Percentiles rank a stretch among this genome's conserved stretches.
Evolutionary conservation across 2,888 invertebrate genomes (phyloP).

Genomic region (Parnassius orleans): DNA sequence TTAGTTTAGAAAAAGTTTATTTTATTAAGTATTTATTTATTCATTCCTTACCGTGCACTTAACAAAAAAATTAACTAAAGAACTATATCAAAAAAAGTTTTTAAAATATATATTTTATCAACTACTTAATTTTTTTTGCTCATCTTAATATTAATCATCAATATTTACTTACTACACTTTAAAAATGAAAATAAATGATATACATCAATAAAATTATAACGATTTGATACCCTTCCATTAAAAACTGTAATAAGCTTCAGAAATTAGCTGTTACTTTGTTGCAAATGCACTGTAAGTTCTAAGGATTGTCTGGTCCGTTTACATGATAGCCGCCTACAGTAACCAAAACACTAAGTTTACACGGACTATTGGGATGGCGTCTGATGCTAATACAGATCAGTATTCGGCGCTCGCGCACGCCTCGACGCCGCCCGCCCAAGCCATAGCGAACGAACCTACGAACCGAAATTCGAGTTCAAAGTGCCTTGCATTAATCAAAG

Average conservation of each 20-base stretch:
- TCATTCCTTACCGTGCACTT: too few species aligned
- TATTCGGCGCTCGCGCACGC: conserved; percentile 72
- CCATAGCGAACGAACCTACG: conserved; percentile 26
- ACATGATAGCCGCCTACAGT: conserved; percentile 52
- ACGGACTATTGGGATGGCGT: conserved; percentile 43
- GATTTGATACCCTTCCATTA: too few species aligned
- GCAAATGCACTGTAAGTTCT: conserved; percentile 11
- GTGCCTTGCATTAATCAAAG: conserved; percentile 21
- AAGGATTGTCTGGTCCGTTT: conserved; percentile 28
- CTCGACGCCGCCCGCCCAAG: conserved; percentile 70
- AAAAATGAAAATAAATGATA: too few species aligned
- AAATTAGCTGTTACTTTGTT: conserved; percentile 7
- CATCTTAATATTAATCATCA: too few species aligned
- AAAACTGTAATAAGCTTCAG: too few species aligned
- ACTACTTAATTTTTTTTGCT: too few species aligned
- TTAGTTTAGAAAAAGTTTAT: neutral
- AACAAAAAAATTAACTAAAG: too few species aligned
- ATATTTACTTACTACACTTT: too few species aligned
- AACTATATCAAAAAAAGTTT: too few species aligned
- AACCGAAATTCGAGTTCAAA: conserved; percentile 14
- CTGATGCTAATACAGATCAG: conserved; percentile 62
- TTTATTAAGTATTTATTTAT: too few species aligned
- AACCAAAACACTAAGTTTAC: conserved; percentile 60
- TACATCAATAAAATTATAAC: too few species aligned
- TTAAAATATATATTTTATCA: too few species aligned